Percentiles rank a stretch among this genome's conserved stretches.
Evolutionary conservation across 1,140 invertebrate genomes (phyloP).

Genomic region (Dendrolimus punctatus): DNA sequence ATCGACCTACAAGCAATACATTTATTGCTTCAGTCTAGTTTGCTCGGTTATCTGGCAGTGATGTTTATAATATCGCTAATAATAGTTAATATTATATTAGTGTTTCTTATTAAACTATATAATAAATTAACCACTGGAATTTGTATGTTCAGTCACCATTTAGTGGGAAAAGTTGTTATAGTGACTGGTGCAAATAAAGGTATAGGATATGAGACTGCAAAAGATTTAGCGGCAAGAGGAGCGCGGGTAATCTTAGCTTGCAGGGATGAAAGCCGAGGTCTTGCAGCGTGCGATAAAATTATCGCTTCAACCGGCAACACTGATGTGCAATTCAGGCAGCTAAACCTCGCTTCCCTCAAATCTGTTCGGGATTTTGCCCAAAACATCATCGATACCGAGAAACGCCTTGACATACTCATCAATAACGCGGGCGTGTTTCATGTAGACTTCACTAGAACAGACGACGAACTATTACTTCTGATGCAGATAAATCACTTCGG

Average conservation of each 20-base stretch:
- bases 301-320: slow-evolving; percentile 55
- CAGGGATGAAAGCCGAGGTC: slow-evolving; percentile 74
- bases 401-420: slow-evolving; percentile 77
- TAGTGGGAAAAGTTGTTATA: slow-evolving; percentile 18
- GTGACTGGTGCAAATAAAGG: slow-evolving; percentile 20
- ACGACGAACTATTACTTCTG: slow-evolving; percentile 86
- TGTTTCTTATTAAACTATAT: slow-evolving; percentile 9
- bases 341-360: slow-evolving; percentile 79
- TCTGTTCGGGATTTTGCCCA: slow-evolving; percentile 80
- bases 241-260: slow-evolving; percentile 89
- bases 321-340: slow-evolving; percentile 66
- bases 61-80: too few relatives aligned
- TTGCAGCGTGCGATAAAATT: slow-evolving; percentile 52
- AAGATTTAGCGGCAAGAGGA: slow-evolving; percentile 59
- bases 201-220: slow-evolving; percentile 21
- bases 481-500: slow-evolving; percentile 92
- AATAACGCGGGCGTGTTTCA: slow-evolving; percentile 81
- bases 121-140: not conserved
- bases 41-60: too few relatives aligned
- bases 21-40: too few relatives aligned
- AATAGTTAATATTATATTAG: slow-evolving; percentile 6
- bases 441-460: slow-evolving; percentile 70
- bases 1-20: too few relatives aligned
- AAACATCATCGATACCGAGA: slow-evolving; percentile 78
- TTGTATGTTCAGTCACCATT: slow-evolving; percentile 1